phyloP scores from a whole-genome alignment of 2,888 invertebrate genomes.

The Rotaria magnacalcarata region DNA sequence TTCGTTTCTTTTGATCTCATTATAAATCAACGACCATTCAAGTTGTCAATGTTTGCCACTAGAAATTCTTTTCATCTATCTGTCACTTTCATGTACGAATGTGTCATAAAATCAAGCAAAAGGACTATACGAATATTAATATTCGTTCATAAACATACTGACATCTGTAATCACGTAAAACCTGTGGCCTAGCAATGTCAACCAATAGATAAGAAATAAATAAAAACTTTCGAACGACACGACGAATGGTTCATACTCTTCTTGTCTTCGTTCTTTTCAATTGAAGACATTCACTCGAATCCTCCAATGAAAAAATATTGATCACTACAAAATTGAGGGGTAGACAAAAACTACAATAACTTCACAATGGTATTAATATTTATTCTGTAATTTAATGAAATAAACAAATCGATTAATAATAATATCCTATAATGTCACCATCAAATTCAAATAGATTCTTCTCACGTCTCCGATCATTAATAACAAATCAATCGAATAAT shows the following conservation, averaged over 20 bases:
- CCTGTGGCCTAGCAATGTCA: neutral
- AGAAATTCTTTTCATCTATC: too few species aligned
- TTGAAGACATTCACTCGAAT: neutral
- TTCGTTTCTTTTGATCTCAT: too few species aligned
- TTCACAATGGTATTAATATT: neutral
- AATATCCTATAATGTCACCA: neutral
- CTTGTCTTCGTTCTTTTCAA: neutral
- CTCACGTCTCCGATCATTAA: neutral
- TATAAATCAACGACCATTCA: too few species aligned
- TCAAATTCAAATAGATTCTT: neutral
- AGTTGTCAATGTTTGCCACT: too few species aligned
- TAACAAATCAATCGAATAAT: neutral
- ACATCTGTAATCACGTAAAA: neutral
- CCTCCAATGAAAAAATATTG: slow-evolving; percentile 3
- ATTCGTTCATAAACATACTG: neutral
- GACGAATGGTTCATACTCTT: neutral
- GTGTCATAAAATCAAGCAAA: too few species aligned
- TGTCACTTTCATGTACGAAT: too few species aligned
- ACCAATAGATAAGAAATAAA: slow-evolving; percentile 5
- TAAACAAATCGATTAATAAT: neutral
- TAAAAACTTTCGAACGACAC: neutral
- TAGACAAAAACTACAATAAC: neutral
- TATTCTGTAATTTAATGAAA: neutral
- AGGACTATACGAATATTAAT: too few species aligned
- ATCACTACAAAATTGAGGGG: neutral